These are phyloP conservation scores for Astyanax mexicanus DNA, from an alignment of 2,797 vertebrate genomes.

Conservation along the genomic window DNA sequence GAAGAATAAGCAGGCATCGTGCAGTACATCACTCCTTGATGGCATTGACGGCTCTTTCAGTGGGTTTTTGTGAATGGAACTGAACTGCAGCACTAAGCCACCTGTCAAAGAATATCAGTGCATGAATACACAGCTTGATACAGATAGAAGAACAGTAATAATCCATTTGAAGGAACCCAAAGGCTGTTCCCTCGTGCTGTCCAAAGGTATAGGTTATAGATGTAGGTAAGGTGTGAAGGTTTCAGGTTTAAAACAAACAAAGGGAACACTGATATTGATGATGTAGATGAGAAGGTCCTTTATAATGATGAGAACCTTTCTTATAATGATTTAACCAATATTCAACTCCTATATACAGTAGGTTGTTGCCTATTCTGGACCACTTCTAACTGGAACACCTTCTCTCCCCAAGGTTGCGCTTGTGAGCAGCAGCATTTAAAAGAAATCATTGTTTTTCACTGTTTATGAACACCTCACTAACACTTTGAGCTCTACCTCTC, in stretches of 20 bases:
- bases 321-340: too few species aligned
- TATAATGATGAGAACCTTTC: neutral
- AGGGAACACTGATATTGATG: neutral
- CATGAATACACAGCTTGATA: too few species aligned
- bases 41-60: constrained; percentile 7
- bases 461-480: constrained; percentile 16
- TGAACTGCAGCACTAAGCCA: neutral
- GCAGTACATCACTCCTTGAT: constrained; percentile 19
- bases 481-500: constrained; percentile 53
- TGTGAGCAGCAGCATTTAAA: constrained; percentile 4
- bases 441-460: neutral
- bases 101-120: too few species aligned
- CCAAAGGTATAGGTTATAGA: too few species aligned
- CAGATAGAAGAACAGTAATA: too few species aligned
- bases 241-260: neutral
- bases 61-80: neutral
- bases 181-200: neutral
- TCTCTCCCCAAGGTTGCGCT: neutral
- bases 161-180: neutral
- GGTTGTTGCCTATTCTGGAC: neutral
- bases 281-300: neutral
- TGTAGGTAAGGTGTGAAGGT: neutral
- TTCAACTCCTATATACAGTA: too few species aligned
- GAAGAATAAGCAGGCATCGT: constrained; percentile 23
- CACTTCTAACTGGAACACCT: neutral